phyloP scores from a whole-genome alignment of 2,888 invertebrate species.

The Drosophila demipolita region DNA sequence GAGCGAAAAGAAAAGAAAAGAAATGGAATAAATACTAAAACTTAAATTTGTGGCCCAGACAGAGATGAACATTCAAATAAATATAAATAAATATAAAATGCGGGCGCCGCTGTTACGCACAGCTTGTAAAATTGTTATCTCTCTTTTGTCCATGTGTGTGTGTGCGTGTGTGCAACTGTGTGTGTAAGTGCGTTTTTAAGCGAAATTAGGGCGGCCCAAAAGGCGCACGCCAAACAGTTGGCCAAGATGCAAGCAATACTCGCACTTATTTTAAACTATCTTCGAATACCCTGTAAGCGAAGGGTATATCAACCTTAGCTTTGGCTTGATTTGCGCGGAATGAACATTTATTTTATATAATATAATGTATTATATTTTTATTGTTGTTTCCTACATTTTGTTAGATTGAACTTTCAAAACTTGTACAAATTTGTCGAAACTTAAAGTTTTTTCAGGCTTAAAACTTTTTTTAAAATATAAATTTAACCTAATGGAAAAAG shows the following conservation, averaged over 20 bases:
- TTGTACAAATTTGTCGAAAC: background rate
- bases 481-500: too few relatives aligned
- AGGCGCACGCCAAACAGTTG: conserved; percentile 55
- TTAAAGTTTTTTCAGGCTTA: background rate
- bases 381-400: fast-evolving
- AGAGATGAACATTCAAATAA: conserved; percentile 52
- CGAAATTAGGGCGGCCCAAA: conserved; percentile 76
- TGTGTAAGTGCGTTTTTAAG: conserved; percentile 69
- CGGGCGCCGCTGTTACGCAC: conserved; percentile 60
- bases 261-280: conserved; percentile 15
- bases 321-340: background rate
- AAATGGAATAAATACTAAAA: background rate
- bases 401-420: background rate
- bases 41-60: conserved; percentile 32
- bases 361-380: too few relatives aligned
- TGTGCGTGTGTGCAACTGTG: conserved; percentile 13
- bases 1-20: conserved; percentile 14
- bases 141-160: conserved; percentile 1
- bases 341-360: background rate
- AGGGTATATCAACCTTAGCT: background rate
- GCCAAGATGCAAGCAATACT: conserved; percentile 34
- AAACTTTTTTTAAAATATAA: background rate
- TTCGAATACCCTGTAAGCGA: conserved; percentile 28
- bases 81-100: conserved; percentile 30
- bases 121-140: conserved; percentile 50